Percentiles rank a stretch among this genome's conserved stretches.
These are phyloP conservation scores for Caenorhabditis inopinata DNA, from an alignment of 1,140 invertebrate species.

Conservation along the genomic window DNA sequence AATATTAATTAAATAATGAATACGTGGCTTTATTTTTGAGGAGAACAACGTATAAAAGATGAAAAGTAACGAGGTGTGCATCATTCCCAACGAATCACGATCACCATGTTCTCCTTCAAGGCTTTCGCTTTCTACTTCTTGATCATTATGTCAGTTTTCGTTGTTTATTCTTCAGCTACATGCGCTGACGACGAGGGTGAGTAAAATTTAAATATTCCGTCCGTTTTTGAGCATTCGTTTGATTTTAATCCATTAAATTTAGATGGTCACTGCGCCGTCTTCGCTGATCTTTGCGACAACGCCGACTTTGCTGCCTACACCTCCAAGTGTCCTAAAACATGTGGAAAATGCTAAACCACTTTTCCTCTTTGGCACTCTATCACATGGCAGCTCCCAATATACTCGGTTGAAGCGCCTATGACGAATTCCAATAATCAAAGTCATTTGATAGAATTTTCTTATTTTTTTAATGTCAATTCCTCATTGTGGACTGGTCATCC, in stretches of 20 bases:
- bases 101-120: slow-evolving; percentile 18
- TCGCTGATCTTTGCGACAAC: background rate
- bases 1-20: background rate
- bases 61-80: background rate
- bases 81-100: background rate
- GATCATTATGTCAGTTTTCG: slow-evolving; percentile 11
- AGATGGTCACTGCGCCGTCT: slow-evolving; percentile 29
- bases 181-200: slow-evolving; percentile 18
- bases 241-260: too few relatives aligned
- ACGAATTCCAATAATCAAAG: background rate
- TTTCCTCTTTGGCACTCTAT: background rate
- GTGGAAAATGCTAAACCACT: slow-evolving; percentile 12
- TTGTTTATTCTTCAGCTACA: background rate
- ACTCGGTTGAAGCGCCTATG: slow-evolving; percentile 3
- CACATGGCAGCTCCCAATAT: background rate
- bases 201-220: background rate
- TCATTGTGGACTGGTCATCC: slow-evolving; percentile 17
- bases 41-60: background rate
- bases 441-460: background rate
- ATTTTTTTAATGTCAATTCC: background rate
- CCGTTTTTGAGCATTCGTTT: background rate
- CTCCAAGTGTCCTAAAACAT: background rate
- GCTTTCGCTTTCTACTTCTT: background rate
- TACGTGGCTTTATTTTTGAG: background rate
- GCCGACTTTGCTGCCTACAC: slow-evolving; percentile 2